Evolutionary conservation across 2,888 invertebrate species (phyloP), one percentile per base, ranked within the genome.

Genomic region (Alloscopus bannaensis): DNA sequence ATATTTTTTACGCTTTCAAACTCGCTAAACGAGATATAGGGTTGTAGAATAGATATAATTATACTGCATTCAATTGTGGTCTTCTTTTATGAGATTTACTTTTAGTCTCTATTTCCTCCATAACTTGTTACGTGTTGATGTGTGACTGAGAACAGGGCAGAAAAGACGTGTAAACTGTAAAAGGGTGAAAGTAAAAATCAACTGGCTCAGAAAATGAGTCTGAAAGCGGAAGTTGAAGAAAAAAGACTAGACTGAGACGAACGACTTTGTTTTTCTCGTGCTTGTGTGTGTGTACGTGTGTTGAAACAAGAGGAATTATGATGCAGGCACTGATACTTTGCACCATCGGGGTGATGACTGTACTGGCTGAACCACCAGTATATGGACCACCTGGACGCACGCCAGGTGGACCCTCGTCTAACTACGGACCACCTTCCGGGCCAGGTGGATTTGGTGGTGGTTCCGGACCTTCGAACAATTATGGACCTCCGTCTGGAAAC

Each of bases 321-420:
- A 31, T 70, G 8, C 64, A 84, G 84, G 62, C 72, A 24, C 62
- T 83, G 31, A 50, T 84, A 22, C 36, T 82, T 45, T 79, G 73
- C 28, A 76, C 81, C 16, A 45, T 85, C 42, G 82, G 81, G 42
- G 71, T 81, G 29, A 76, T 80, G 28, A 68, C 72, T 29, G 81
- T 70, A 18, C 55, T 68, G 29, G 85, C 85, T 36, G 85, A 85
- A 40, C 85, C 85, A 8, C 85, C 85, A 47, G 81, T 80, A 2
- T 79, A 81, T 28, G 68, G 78, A 16, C 68, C 62, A 55, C 72
- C 69, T 65, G 68, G 71, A 36, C 59, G 64, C 26, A 6, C 6
- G 13, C 8, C n/a, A n/a, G n/a, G 45, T n/a, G 26, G 26, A 6
- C 77, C 62, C 31, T 24, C 47, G 28, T 52, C 62, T 28, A 42